Base-by-base conservation (phyloP, 1,140 invertebrate species). In the Drosophila albomicans region DNA sequence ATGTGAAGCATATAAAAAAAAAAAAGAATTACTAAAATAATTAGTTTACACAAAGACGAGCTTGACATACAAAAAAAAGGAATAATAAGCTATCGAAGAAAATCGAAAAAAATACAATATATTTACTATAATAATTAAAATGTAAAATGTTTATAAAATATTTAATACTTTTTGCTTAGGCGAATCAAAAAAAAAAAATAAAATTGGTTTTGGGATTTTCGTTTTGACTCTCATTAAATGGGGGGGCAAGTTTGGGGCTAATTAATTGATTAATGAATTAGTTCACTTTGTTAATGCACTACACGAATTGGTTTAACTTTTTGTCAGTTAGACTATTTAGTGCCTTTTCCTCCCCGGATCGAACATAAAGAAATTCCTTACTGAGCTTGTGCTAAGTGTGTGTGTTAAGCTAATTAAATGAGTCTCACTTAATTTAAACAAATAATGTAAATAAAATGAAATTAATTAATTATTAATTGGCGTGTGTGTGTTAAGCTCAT, bases 161-260 rank as follows among this genome's bases (percentile, higher is more conserved):
- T 75, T 75, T 75, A 75, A 75, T 75, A 75, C 72, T 74, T 73
- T 71, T 64, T 66, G 62, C 69, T 72, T 48, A 58, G 16, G 52
- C 30, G 54, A 67, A 58, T 38, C 52, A 57, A 52, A 5, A 57
- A 20, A 57, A 20, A 56, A 38, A 35, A 38, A 56, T 16, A 41
- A 41, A 41, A 57, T 20, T 15, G 15, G 15, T 10, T 15, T 35
- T 30, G 28, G 25, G 28, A 32, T 54, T 54, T 54, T 3, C 4
- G 48, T n/a, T 45, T 54, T 54, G 51, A 54, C 51, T 54, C 51
- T 54, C 51, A 54, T 54, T 54, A 15, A 54, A 52, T 52, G 30
- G 30, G 15, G 15, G 41, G 68, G 68, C 68, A 71, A 71, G 68
- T 56, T 38, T 48, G 51, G 13, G 68, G 68, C 59, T n/a, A 15